Evolutionary conservation across 2,888 invertebrate species (phyloP).

Genomic region (Hedychridium roseum): DNA sequence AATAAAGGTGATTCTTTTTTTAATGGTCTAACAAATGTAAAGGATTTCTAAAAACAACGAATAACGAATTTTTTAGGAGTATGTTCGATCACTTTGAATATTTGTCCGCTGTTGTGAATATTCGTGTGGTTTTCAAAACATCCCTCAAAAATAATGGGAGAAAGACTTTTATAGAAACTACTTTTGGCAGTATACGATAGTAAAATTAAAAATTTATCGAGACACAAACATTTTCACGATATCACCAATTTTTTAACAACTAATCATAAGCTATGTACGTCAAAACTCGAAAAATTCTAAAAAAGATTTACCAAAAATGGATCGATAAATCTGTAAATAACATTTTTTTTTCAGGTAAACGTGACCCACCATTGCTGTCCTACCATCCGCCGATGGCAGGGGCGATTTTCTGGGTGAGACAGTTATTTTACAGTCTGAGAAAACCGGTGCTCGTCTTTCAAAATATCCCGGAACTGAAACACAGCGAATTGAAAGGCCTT

Average conservation of each 20-base stretch:
- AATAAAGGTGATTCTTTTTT: conserved; percentile 70
- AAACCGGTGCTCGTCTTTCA: conserved; percentile 82
- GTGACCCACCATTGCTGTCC: conserved; percentile 75
- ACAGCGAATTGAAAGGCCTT: conserved; percentile 77
- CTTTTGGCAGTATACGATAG: no score
- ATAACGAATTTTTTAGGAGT: not conserved
- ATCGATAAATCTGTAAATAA: not conserved
- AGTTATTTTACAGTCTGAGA: conserved; percentile 81
- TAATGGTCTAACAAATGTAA: conserved; percentile 72
- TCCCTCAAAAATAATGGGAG: no score
- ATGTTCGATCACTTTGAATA: not conserved
- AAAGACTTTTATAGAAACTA: no score
- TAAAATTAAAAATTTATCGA: no score
- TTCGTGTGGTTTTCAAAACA: no score
- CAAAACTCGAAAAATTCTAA: no score
- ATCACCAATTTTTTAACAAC: no score
- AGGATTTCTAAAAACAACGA: conserved; percentile 27
- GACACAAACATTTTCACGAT: no score
- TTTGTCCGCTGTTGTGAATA: not conserved
- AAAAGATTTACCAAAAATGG: no score
- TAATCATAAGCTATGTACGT: no score
- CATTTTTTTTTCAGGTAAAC: conserved; percentile 66
- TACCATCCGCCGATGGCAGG: conserved; percentile 85
- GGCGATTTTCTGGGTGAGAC: conserved; percentile 85
- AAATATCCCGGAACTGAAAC: conserved; percentile 75